Conservation (phyloP, 2,113 vertebrate genomes). For the Arvicanthis niloticus region DNA sequence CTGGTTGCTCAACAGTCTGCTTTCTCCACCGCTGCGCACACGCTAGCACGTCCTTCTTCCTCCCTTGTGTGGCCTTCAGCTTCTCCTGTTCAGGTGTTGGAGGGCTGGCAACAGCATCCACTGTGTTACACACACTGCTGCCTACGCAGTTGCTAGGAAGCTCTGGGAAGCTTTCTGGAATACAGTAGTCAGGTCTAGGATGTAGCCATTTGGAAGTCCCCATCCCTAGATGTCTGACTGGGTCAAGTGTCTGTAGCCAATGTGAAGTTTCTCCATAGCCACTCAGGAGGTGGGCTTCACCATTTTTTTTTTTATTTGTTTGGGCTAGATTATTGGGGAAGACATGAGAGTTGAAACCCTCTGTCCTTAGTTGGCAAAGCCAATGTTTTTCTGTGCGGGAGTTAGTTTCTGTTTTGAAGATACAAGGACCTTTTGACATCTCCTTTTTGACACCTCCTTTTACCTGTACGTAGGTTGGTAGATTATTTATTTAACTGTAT, state of each 20-base stretch:
- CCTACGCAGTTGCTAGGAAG: background rate
- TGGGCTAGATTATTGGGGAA: constrained; percentile 22
- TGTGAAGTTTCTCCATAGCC: background rate
- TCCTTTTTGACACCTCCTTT: background rate
- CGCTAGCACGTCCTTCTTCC: background rate
- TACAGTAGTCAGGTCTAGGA: background rate
- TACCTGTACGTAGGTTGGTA: background rate
- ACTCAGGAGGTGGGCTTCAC: background rate
- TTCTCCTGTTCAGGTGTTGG: background rate
- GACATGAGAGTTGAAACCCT: background rate
- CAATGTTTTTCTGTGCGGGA: background rate
- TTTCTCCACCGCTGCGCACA: background rate
- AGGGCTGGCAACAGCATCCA: too few relatives aligned
- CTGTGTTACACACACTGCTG: background rate
- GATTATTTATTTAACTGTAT: background rate
- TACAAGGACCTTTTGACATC: background rate
- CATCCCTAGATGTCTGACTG: background rate
- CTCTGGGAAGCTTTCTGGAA: background rate
- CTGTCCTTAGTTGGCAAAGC: background rate
- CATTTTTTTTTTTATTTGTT: constrained; percentile 26
- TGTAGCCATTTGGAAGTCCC: background rate
- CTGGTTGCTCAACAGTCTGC: constrained; percentile 1
- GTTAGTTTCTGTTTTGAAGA: constrained; percentile 14
- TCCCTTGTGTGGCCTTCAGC: background rate
- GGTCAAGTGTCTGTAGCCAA: background rate